These are phyloP conservation scores for Dusona sp. DNA, from an alignment of 2,888 invertebrate genomes.

Conservation along the genomic window DNA sequence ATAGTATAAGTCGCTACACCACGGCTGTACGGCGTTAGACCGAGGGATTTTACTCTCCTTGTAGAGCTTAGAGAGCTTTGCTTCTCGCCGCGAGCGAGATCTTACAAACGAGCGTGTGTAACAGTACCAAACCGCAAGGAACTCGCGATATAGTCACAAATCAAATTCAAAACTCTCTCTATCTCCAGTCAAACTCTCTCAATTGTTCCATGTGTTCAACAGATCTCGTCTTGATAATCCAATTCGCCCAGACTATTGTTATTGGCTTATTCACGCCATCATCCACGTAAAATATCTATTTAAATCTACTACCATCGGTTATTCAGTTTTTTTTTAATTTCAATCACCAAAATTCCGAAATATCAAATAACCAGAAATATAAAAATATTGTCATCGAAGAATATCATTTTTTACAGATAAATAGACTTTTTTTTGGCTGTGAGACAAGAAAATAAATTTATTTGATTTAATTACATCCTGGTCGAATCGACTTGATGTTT, in stretches of 20 bases:
- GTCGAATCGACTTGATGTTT: too few relatives aligned
- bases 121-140: slow-evolving; percentile 24
- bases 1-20: slow-evolving; percentile 24
- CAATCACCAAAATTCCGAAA: too few relatives aligned
- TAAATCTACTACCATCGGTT: too few relatives aligned
- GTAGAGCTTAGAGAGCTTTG: slow-evolving; percentile 28
- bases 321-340: not conserved
- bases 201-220: not conserved
- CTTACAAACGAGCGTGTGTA: not conserved
- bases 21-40: not conserved
- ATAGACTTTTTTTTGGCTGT: too few relatives aligned
- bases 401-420: too few relatives aligned
- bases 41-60: slow-evolving; percentile 43
- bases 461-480: too few relatives aligned
- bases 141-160: not conserved
- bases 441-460: too few relatives aligned
- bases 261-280: not conserved
- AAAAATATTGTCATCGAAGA: too few relatives aligned
- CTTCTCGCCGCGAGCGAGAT: not conserved
- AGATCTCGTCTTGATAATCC: not conserved
- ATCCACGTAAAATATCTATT: not conserved
- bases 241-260: not conserved
- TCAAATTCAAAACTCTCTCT: slow-evolving; percentile 12
- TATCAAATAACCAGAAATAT: too few relatives aligned
- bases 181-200: not conserved